These are phyloP conservation scores for Hirtodrosophila histrioides DNA, from an alignment of 2,888 invertebrate genomes.

Conservation along the genomic window DNA sequence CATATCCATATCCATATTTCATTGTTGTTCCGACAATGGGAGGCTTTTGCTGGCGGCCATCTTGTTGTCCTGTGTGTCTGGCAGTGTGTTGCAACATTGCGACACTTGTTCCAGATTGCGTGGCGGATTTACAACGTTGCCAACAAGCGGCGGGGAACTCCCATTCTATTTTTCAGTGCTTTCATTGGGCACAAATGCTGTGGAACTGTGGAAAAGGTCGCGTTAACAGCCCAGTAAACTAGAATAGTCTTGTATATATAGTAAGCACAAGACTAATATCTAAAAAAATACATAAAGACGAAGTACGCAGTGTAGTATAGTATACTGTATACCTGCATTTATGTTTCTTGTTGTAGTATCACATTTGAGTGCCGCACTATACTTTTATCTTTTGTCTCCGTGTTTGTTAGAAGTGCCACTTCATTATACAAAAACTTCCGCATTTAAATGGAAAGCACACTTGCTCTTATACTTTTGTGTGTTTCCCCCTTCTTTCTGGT, in stretches of 20 bases:
- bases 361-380: conserved; percentile 20
- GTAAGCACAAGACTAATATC: no score
- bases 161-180: conserved; percentile 19
- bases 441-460: conserved; percentile 33
- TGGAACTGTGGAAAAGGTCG: conserved; percentile 27
- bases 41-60: conserved; percentile 44
- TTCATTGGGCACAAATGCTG: conserved; percentile 19
- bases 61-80: conserved; percentile 55
- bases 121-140: conserved; percentile 74
- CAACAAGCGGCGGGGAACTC: conserved; percentile 42
- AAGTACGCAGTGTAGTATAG: no score
- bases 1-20: conserved; percentile 12
- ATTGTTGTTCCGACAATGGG: conserved; percentile 37
- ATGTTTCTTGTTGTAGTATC: conserved; percentile 15
- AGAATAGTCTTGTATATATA: not conserved
- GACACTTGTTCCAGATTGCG: conserved; percentile 81
- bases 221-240: conserved; percentile 10
- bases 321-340: conserved; percentile 29
- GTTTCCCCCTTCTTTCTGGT: not conserved
- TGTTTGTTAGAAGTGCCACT: conserved; percentile 40
- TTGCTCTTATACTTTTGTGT: conserved; percentile 26
- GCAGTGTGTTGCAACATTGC: conserved; percentile 69
- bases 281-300: no score
- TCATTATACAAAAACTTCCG: conserved; percentile 72
- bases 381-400: conserved; percentile 22